Conservation (phyloP, 2,888 invertebrate genomes). For the Leucophora obtusa region DNA sequence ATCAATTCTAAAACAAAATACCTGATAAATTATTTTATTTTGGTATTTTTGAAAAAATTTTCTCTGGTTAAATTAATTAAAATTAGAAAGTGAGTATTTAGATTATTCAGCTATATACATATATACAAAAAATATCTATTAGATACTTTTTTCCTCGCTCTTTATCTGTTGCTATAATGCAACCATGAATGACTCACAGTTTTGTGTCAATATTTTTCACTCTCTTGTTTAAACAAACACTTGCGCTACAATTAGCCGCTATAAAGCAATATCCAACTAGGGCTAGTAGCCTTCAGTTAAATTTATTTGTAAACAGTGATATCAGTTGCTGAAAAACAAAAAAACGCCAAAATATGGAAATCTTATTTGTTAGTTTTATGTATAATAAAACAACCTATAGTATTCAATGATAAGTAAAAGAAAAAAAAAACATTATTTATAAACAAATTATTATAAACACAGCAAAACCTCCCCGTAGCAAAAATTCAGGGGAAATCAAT, state of each 20-base stretch:
- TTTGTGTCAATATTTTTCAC: slow-evolving; percentile 12
- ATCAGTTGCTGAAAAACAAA: no score
- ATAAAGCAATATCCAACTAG: slow-evolving; percentile 25
- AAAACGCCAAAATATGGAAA: no score
- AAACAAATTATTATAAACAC: no score
- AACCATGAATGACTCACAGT: slow-evolving; percentile 46
- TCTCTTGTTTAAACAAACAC: slow-evolving; percentile 28
- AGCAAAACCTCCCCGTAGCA: no score
- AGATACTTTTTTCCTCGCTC: slow-evolving; percentile 24
- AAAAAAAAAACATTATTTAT: no score
- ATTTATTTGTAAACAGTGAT: no score
- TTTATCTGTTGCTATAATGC: slow-evolving; percentile 2
- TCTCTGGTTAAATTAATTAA: slow-evolving; percentile 6
- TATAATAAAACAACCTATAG: no score
- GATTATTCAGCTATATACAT: slow-evolving; percentile 38
- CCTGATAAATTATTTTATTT: no score
- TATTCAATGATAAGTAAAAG: no score
- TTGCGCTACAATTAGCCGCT: slow-evolving; percentile 31
- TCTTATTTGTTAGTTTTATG: no score
- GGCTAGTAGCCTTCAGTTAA: slow-evolving; percentile 2
- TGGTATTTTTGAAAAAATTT: background rate
- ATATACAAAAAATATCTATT: slow-evolving; percentile 31
- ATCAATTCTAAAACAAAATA: background rate
- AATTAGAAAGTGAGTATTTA: slow-evolving; percentile 59
- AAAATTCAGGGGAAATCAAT: no score